Conservation (phyloP, 2,797 vertebrate genomes). For the Anguilla anguilla region DNA sequence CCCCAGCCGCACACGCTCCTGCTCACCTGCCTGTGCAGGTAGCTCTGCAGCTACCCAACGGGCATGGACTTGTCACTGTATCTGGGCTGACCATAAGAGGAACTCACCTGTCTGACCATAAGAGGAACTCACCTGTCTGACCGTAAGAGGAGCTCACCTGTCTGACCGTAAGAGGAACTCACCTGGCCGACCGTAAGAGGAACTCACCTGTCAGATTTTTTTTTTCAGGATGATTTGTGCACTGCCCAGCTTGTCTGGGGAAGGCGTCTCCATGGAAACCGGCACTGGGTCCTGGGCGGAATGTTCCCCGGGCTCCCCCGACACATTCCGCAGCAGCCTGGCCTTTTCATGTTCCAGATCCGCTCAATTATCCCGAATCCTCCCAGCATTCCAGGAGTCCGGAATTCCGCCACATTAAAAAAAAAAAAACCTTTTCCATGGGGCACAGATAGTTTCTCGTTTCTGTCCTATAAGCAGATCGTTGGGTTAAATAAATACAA, state of each 20-base stretch:
- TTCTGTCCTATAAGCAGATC: not conserved
- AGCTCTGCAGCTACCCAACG: not conserved
- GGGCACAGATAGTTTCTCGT: not conserved
- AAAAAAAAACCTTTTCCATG: not conserved
- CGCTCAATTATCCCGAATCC: constrained; percentile 44
- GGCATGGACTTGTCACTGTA: not conserved
- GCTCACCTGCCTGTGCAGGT: not conserved
- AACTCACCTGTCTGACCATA: not conserved
- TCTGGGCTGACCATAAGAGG: not conserved
- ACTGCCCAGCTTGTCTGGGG: no score
- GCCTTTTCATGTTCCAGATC: constrained; percentile 56
- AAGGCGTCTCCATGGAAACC: no score
- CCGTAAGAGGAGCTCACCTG: no score
- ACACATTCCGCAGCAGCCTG: constrained; percentile 49
- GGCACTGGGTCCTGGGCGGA: not conserved
- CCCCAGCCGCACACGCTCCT: not conserved
- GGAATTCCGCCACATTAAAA: constrained; percentile 30
- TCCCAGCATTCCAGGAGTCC: constrained; percentile 50
- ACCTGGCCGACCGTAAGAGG: no score
- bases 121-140: no score
- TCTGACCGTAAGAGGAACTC: no score
- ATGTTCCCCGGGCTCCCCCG: constrained; percentile 44
- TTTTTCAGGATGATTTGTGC: no score
- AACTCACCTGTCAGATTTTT: not conserved
- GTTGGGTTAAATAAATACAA: not conserved